Evolutionary conservation across 1,140 invertebrate species (phyloP), one percentile per base, ranked within the genome.

Genomic region (Lasioglossum albipes): DNA sequence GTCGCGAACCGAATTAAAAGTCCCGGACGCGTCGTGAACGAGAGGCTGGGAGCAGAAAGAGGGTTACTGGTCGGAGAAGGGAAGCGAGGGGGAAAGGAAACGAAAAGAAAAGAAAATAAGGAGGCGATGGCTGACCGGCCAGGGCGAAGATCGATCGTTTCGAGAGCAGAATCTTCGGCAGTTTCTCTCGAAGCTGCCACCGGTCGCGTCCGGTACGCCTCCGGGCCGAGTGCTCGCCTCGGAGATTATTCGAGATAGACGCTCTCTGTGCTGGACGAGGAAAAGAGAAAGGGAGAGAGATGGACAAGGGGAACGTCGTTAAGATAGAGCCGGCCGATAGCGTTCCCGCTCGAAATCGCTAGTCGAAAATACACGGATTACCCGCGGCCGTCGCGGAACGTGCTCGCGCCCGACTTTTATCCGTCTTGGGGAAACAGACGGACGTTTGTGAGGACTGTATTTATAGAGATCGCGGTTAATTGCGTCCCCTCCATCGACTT

Each of bases 241-340:
- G n/a, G 36, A 86, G 84, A 83, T 86, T 71, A 83, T 86, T 71
- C 71, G 52, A 85, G 84, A 86, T 79, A 86, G 84, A 70, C 75
- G 71, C 67, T 12, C 45, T 10, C 45, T 49, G 45, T 36, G 36
- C 36, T 49, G 10, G 45, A 49, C 16, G 52, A 7, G 52, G 52
- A 62, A 59, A 57, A 64, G 65, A 79, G 75, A 75, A 70, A 67
- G 52, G 42, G 67, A 59, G 57, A 64, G 73, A 78, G 57, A 7
- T 27, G 75, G 82, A 79, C 84, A 87, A 90, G 86, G 85, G 88
- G 89, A 76, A 81, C 81, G 82, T 90, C 86, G 89, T 89, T 91
- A 88, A 91, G 90, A 91, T 90, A 87, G 79, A 88, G 82, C 73
- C 42, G 68, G 3, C 73, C 79, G 90, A 91, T 91, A 90, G 72